Evolutionary conservation across 2,113 vertebrate species (phyloP), one percentile per base, ranked within the genome.

Genomic region (Oenanthe melanoleuca): DNA sequence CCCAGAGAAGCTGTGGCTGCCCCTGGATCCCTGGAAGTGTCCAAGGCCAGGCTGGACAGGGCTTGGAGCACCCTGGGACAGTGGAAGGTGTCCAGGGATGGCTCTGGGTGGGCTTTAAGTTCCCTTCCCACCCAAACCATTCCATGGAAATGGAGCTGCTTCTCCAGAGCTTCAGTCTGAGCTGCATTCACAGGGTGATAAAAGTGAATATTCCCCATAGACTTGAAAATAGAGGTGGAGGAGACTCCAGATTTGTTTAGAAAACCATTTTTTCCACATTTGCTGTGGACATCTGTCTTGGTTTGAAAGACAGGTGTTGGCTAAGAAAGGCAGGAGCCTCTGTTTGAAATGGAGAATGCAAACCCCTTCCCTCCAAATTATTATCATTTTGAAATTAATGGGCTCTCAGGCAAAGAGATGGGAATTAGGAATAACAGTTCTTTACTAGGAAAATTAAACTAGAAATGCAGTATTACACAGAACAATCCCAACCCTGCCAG

Each of bases 91-190:
- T 29, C 37, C 15, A 8, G 11, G 52, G 23, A 6, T 38, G 45
- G 8, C 29, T 17, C 23, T 67, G 31, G 11, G 2, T 4, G 61
- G 6, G 2, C 2, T 53, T 61, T 7, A 1, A 61, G 2, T 29
- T 40, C n/a, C 44, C 11, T 52, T 66, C 45, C 33, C 8, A 14
- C 23, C 37, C 52, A 80, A 38, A 20, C 2, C 28, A 6, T 45
- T 53, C 28, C 33, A 11, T 29, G 53, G 44, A 38, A 73, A 22
- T 6, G 1, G 38, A 61, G 53, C 19, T 52, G 29, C 12, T 52
- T 23, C 21, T 28, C 14, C 38, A 37, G 4, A 34, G 47, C 71
- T 24, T 28, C 38, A 29, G 6, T 3, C 17, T 15, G n/a, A n/a
- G n/a, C n/a, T n/a, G n/a, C n/a, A 2, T 3, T 9, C 7, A 57